Base-by-base conservation (phyloP, 2,888 invertebrate species). In the Eristalis arbustorum region DNA sequence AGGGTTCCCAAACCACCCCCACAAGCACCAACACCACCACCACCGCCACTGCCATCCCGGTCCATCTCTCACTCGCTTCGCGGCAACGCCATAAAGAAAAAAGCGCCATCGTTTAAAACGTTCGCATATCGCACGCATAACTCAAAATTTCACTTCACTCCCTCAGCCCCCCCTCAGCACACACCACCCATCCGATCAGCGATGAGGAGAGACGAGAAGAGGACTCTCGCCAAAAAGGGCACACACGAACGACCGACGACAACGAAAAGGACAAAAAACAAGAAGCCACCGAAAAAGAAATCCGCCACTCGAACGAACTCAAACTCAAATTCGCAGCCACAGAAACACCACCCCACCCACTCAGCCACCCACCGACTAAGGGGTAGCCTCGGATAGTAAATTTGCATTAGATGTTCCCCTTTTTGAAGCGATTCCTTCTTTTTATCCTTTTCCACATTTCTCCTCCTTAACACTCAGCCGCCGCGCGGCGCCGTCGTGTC, bases 121-220 rank as follows among this genome's bases (percentile, higher is more conserved):
- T 75, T 87, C 87, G 83, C 83, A 83, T 85, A 83, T 87, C 87
- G 75, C 83, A 87, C 87, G 87, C 87, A 87, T 87, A 87, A 83
- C 87, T 87, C 87, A 87, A 87, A 87, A 87, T 78, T 87, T 83
- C 69, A 85, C 81, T 77, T 72, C 49, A 18, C 49, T 56, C 23
- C 23, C 72, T 67, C 64, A 56, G 64, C 37, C 22, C 28, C 42
- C 42, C 22, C 42, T 31, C 2, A 57, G 2, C 25, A 25, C 25
- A 6, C 11, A 13, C 34, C 56, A 6, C 18, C 31, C 31, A 8
- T 1, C 31, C 31, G 31, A 31, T 31, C 31, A 31, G 31, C 4
- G 10, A 4, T 8, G 6, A 4, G 31, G 6, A 31, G 18, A 56
- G 31, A 18, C 40, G 37, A 37, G 34, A 71, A 78, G 31, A 59